Evolutionary conservation across 2,888 invertebrate genomes (phyloP).

Genomic region (Polia nebulosa): DNA sequence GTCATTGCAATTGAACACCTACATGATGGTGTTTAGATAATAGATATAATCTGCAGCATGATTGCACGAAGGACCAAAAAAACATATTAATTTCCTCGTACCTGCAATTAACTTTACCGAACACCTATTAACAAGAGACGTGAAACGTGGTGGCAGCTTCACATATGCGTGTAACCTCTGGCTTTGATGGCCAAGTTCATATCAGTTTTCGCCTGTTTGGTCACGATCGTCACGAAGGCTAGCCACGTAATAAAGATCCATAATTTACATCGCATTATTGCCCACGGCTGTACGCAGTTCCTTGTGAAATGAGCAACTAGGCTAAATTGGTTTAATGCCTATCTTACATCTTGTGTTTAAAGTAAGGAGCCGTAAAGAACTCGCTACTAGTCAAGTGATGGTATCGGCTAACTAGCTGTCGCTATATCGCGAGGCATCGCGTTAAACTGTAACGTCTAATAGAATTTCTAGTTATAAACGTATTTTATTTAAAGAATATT

Average conservation of each 20-base stretch:
- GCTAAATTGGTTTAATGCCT: conserved; percentile 82
- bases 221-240: conserved; percentile 78
- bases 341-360: conserved; percentile 81
- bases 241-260: conserved; percentile 75
- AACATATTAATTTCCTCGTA: conserved; percentile 47
- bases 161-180: conserved; percentile 46
- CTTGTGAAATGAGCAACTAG: conserved; percentile 72
- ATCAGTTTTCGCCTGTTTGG: conserved; percentile 78
- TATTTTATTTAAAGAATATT: conserved; percentile 35
- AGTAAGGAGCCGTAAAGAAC: conserved; percentile 86
- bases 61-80: conserved; percentile 32
- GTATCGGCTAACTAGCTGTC: conserved; percentile 85
- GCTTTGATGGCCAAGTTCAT: conserved; percentile 63
- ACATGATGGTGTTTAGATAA: background rate
- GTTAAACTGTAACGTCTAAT: conserved; percentile 72
- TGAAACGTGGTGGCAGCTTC: conserved; percentile 47
- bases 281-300: conserved; percentile 57
- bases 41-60: conserved; percentile 18
- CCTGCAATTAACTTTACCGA: conserved; percentile 39
- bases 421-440: conserved; percentile 75
- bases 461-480: conserved; percentile 58
- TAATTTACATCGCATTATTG: conserved; percentile 66
- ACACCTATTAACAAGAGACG: conserved; percentile 18
- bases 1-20: conserved; percentile 23
- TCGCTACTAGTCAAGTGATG: conserved; percentile 78